Evolutionary conservation across 2,888 invertebrate genomes (phyloP).

Genomic region (Scrobipalpa atriplicella): DNA sequence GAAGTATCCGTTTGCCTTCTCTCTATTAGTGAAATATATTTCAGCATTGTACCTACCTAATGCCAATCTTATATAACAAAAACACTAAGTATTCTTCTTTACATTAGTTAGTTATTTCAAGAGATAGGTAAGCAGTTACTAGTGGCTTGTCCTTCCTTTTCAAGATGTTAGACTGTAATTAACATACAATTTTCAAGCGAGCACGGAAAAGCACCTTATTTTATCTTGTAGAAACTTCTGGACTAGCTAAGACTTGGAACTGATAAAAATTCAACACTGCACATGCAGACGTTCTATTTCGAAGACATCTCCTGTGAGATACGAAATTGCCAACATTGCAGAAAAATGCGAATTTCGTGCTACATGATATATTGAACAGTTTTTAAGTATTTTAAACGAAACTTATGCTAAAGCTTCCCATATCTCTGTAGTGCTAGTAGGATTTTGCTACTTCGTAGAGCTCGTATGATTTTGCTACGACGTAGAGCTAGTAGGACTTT

Average conservation of each 20-base stretch:
- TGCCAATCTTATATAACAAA: too few species aligned
- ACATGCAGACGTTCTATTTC: slow-evolving; percentile 4
- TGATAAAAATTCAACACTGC: slow-evolving; percentile 20
- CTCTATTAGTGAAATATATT: too few species aligned
- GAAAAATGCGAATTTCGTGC: slow-evolving; percentile 11
- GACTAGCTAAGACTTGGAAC: background rate
- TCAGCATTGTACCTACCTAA: too few species aligned
- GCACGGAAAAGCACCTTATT: background rate
- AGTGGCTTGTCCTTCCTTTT: too few species aligned
- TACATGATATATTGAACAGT: background rate
- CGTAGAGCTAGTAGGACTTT: too few species aligned
- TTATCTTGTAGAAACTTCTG: background rate
- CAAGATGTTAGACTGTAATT: background rate
- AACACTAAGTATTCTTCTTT: background rate
- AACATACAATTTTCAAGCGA: background rate
- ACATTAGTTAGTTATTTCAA: background rate
- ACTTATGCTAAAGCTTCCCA: background rate
- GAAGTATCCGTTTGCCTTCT: too few species aligned
- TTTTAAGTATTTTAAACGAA: background rate
- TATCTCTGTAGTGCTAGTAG: too few species aligned
- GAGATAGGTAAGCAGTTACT: too few species aligned
- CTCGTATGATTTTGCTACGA: too few species aligned
- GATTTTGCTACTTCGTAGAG: too few species aligned
- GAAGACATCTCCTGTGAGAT: slow-evolving; percentile 14
- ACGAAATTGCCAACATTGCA: background rate